phyloP scores from a whole-genome alignment of 2,888 invertebrate genomes.

The Beris morrisii region DNA sequence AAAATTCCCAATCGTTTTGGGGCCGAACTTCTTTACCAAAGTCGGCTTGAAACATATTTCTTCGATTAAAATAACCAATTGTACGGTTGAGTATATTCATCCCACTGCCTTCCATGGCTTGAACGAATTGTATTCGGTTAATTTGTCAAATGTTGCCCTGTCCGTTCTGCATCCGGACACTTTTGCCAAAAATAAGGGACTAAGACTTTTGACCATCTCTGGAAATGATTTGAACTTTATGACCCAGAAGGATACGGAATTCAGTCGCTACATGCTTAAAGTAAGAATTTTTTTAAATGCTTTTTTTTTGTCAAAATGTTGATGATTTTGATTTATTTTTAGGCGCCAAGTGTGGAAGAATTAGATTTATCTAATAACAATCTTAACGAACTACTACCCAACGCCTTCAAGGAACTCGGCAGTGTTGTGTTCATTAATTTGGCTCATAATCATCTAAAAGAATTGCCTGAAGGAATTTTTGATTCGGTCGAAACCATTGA shows the following conservation, averaged over 20 bases:
- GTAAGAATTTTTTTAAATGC: conserved; percentile 40
- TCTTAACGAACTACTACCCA: conserved; percentile 65
- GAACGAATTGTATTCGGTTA: conserved; percentile 67
- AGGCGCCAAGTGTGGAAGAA: conserved; percentile 67
- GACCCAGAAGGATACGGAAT: conserved; percentile 43
- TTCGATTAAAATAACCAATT: conserved; percentile 70
- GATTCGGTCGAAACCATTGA: conserved; percentile 66
- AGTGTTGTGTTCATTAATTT: conserved; percentile 70
- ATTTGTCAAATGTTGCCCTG: conserved; percentile 69
- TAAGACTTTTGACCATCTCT: conserved; percentile 67
- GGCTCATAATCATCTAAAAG: conserved; percentile 67
- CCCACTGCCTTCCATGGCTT: conserved; percentile 71
- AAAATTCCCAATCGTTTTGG: conserved; percentile 62
- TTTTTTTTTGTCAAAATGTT: background rate
- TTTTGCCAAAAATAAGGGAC: conserved; percentile 67
- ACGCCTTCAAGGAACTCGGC: conserved; percentile 66
- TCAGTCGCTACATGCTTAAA: conserved; percentile 52
- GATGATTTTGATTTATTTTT: conserved; percentile 16
- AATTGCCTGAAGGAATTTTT: conserved; percentile 59
- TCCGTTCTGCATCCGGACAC: conserved; percentile 69
- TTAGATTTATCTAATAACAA: conserved; percentile 72
- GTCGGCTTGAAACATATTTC: conserved; percentile 67
- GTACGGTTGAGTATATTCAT: conserved; percentile 67
- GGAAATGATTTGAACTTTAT: conserved; percentile 63
- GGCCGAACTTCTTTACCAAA: conserved; percentile 63